A percentile compares a stretch with the other conserved stretches of the same genome.
phyloP scores from a whole-genome alignment of 2,888 invertebrate species.

The Drosophila algonquin region DNA sequence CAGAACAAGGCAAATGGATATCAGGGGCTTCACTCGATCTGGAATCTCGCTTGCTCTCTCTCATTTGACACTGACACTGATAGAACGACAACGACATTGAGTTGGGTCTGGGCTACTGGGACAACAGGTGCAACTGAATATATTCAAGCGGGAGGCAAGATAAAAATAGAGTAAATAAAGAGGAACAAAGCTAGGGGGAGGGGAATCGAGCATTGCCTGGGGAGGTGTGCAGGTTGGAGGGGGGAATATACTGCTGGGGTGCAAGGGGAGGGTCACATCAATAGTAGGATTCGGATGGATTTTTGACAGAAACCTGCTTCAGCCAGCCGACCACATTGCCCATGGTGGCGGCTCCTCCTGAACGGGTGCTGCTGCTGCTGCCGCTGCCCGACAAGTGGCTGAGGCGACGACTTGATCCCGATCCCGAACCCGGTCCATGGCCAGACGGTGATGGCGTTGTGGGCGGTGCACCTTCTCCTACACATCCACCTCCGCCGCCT shows the following conservation, averaged over 20 bases:
- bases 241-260: not conserved
- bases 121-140: not conserved
- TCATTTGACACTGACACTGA: not conserved
- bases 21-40: not conserved
- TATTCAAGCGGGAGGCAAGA: not conserved
- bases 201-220: not conserved
- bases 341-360: constrained; percentile 87
- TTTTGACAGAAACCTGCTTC: constrained; percentile 87
- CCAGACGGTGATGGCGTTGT: constrained; percentile 86
- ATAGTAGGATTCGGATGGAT: constrained; percentile 18
- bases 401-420: constrained; percentile 79
- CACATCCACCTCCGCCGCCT: constrained; percentile 9
- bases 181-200: not conserved
- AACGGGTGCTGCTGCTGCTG: constrained; percentile 67
- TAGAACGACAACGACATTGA: not conserved
- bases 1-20: not conserved
- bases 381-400: constrained; percentile 86
- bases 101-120: not conserved
- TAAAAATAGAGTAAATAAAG: not conserved
- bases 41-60: not conserved
- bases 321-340: constrained; percentile 92
- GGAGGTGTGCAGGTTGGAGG: not conserved
- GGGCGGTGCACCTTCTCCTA: constrained; percentile 50
- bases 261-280: constrained; percentile 35
- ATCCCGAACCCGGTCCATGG: constrained; percentile 86